Conservation (phyloP, 2,797 vertebrate genomes). For the Scomberomorus guttatus region DNA sequence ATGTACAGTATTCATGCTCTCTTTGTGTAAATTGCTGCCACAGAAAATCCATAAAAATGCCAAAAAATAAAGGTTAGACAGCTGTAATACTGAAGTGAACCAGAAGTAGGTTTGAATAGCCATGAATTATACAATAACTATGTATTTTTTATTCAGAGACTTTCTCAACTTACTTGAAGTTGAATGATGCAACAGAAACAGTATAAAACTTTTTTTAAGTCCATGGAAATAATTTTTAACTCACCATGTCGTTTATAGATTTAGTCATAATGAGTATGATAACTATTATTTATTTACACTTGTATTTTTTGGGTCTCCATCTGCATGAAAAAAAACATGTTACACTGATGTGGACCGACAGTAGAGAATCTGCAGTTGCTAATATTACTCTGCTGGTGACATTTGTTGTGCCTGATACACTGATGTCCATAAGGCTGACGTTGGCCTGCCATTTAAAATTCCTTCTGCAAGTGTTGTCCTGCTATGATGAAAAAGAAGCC, state of each 20-base stretch:
- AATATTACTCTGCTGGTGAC: not conserved
- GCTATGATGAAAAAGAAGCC: not conserved
- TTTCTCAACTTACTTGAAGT: too few relatives aligned
- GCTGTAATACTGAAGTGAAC: not conserved
- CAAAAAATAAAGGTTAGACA: not conserved
- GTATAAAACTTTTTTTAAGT: not conserved
- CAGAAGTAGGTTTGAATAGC: too few relatives aligned
- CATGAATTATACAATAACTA: too few relatives aligned
- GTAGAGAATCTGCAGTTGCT: too few relatives aligned
- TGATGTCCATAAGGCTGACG: not conserved
- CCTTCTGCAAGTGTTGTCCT: constrained; percentile 9
- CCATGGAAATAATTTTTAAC: not conserved
- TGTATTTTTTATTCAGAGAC: too few relatives aligned
- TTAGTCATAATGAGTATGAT: not conserved
- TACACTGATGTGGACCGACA: too few relatives aligned
- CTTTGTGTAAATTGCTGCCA: not conserved
- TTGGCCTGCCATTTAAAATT: constrained; percentile 23
- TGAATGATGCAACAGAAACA: too few relatives aligned
- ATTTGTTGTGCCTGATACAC: not conserved
- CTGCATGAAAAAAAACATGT: too few relatives aligned
- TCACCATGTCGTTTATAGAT: not conserved
- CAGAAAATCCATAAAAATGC: not conserved
- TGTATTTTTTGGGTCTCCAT: too few relatives aligned
- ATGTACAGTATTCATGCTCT: not conserved
- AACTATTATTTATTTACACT: too few relatives aligned